These are phyloP conservation scores for Eonycteris spelaea DNA, from an alignment of 2,113 vertebrate genomes.

Conservation along the genomic window DNA sequence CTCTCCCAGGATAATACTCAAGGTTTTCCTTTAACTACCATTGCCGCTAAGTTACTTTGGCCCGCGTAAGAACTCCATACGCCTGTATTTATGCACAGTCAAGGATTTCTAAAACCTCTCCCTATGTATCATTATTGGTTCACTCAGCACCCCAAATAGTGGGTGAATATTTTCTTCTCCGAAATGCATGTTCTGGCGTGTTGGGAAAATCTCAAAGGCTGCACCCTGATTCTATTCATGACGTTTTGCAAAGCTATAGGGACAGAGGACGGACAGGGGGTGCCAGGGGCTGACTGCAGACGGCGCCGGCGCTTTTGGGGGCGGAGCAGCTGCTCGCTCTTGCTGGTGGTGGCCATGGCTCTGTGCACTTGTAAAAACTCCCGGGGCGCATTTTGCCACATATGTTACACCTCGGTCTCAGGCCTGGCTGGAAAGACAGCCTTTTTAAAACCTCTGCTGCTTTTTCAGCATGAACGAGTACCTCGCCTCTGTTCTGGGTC, in stretches of 20 bases:
- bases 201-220: background rate
- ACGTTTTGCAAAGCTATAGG: accelerated
- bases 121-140: background rate
- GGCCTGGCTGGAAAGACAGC: background rate
- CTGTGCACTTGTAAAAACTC: background rate
- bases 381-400: background rate
- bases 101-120: background rate
- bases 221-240: background rate
- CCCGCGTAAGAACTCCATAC: background rate
- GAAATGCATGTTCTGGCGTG: background rate
- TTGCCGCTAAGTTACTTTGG: too few species aligned
- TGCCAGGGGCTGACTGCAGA: too few species aligned
- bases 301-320: background rate
- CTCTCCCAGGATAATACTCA: background rate
- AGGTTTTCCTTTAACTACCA: background rate
- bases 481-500: background rate
- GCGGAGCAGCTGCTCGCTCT: accelerated
- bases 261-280: accelerated
- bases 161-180: background rate
- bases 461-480: background rate
- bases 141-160: too few species aligned
- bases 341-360: background rate
- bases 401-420: background rate
- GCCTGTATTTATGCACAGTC: background rate
- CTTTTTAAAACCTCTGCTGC: background rate